Conservation (phyloP, 1,140 invertebrate species). For the Calephelis nemesis region DNA sequence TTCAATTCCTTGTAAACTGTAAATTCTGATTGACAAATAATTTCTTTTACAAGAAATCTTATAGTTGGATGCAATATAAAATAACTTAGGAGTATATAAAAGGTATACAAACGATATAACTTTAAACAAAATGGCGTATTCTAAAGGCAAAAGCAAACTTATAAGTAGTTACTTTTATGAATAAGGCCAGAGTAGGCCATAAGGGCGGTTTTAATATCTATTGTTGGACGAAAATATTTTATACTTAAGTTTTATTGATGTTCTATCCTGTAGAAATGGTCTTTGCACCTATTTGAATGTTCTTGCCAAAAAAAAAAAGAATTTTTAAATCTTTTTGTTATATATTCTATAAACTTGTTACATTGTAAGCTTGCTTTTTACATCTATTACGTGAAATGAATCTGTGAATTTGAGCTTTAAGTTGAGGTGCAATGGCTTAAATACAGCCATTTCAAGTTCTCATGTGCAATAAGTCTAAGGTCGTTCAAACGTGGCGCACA, state of each 20-base stretch:
- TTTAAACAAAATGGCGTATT: no score
- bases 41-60: no score
- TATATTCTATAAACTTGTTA: conserved; percentile 21
- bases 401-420: conserved; percentile 23
- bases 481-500: conserved; percentile 58
- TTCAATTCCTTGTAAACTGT: no score
- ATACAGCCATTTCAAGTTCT: neutral
- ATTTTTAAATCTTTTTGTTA: conserved; percentile 7
- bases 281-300: conserved; percentile 29
- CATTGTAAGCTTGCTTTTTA: conserved; percentile 21
- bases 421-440: conserved; percentile 18
- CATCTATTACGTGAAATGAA: conserved; percentile 6
- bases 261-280: conserved; percentile 32
- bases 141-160: neutral
- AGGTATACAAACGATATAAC: no score
- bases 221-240: conserved; percentile 43
- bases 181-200: neutral
- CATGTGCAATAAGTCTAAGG: conserved; percentile 30
- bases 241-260: conserved; percentile 34
- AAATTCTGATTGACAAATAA: no score
- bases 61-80: no score
- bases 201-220: conserved; percentile 62
- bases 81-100: no score
- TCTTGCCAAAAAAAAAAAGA: conserved; percentile 22
- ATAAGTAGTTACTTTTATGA: conserved; percentile 1